phyloP scores from a whole-genome alignment of 2,888 invertebrate genomes.

The Ichneumoninae sp. region DNA sequence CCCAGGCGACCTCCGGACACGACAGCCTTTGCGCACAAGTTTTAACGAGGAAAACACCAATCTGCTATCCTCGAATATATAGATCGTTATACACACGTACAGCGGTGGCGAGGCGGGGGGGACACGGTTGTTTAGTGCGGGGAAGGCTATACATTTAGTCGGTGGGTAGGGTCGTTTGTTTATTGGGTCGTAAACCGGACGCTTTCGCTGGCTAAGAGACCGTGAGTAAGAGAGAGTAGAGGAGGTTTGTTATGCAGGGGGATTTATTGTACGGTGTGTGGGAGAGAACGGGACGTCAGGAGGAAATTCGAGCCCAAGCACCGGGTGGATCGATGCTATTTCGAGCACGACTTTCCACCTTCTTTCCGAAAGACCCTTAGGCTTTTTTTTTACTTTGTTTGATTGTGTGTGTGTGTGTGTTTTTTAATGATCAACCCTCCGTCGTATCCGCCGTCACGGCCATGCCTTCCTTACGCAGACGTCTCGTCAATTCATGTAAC shows the following conservation, averaged over 20 bases:
- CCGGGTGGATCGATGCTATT: slow-evolving; percentile 21
- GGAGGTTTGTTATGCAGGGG: slow-evolving; percentile 56
- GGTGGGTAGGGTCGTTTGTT: slow-evolving; percentile 70
- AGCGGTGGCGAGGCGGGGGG: slow-evolving; percentile 32
- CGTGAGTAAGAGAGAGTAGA: slow-evolving; percentile 46
- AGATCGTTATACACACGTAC: slow-evolving; percentile 62
- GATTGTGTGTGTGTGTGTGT: neutral
- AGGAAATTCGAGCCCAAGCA: slow-evolving; percentile 29
- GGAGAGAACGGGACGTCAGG: slow-evolving; percentile 24
- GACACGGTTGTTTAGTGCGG: slow-evolving; percentile 41
- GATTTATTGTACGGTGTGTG: slow-evolving; percentile 41
- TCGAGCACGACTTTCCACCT: slow-evolving; percentile 18
- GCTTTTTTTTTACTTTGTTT: neutral
- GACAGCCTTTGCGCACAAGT: slow-evolving; percentile 66
- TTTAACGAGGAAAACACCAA: slow-evolving; percentile 74
- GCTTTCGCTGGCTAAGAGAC: slow-evolving; percentile 60
- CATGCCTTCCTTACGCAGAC: slow-evolving; percentile 5
- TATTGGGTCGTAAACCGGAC: slow-evolving; percentile 73
- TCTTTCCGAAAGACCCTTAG: slow-evolving; percentile 1
- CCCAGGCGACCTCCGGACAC: slow-evolving; percentile 36
- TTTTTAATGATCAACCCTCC: slow-evolving; percentile 16
- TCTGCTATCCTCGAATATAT: slow-evolving; percentile 67
- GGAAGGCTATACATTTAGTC: slow-evolving; percentile 64
- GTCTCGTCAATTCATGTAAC: slow-evolving; percentile 22
- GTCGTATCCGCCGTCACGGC: neutral